Percentiles rank a stretch among this genome's conserved stretches.
Conservation (phyloP, 2,113 vertebrate genomes). For the Tragulus kanchil region DNA sequence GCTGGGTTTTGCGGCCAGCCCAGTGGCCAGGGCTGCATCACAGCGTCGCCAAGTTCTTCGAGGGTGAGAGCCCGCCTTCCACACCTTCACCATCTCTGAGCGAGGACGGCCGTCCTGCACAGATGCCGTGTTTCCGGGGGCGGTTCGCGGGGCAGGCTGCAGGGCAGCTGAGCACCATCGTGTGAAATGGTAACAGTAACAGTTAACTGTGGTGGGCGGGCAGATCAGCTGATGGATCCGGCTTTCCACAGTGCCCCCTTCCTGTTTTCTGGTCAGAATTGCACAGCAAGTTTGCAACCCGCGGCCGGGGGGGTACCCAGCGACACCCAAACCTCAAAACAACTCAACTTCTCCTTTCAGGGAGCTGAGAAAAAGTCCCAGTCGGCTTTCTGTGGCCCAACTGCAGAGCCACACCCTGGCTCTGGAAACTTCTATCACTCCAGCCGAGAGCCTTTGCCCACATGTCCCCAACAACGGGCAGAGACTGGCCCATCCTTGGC, state of each 20-base stretch:
- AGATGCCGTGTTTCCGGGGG: not conserved
- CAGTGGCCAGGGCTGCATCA: accelerated
- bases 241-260: conserved; percentile 84
- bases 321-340: conserved; percentile 82
- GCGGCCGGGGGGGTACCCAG: not conserved
- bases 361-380: conserved; percentile 69
- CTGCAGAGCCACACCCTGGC: not conserved
- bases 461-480: not conserved
- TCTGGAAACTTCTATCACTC: not conserved
- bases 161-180: not conserved
- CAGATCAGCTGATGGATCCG: conserved; percentile 81
- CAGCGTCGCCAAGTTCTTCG: not conserved
- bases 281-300: conserved; percentile 70
- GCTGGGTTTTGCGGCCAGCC: not conserved
- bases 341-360: conserved; percentile 88
- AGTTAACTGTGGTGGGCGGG: conserved; percentile 69
- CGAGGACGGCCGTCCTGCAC: not conserved
- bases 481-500: not conserved
- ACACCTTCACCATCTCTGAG: not conserved
- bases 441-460: not conserved
- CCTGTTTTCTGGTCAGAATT: conserved; percentile 86
- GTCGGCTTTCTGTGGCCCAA: not conserved
- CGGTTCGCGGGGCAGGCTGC: not conserved
- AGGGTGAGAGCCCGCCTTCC: not conserved
- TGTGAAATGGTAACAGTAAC: conserved; percentile 22